Evolutionary conservation across 2,113 vertebrate genomes (phyloP).

Genomic region (Galemys pyrenaicus): DNA sequence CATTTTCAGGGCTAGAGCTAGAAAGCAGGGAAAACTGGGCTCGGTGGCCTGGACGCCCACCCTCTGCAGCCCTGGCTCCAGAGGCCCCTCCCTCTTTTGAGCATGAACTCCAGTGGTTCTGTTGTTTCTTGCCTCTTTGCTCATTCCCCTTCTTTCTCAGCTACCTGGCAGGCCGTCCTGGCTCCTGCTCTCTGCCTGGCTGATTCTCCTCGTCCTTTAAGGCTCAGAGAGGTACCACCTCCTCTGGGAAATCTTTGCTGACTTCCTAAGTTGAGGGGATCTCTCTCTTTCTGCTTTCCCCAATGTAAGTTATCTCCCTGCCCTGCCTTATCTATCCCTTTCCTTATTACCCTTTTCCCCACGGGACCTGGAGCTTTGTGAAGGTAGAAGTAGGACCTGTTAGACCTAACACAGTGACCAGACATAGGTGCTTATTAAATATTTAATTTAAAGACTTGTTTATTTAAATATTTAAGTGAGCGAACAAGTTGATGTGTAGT

Average conservation of each 20-base stretch:
- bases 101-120: not conserved
- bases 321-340: not conserved
- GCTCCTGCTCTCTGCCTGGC: not conserved
- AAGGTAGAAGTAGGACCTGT: not conserved
- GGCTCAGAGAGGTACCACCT: not conserved
- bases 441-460: conserved; percentile 18
- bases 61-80: not conserved
- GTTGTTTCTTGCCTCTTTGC: not conserved
- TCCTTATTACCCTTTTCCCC: not conserved
- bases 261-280: rapidly evolving
- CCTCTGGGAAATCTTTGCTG: not conserved
- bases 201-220: not conserved
- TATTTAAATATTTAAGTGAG: not conserved
- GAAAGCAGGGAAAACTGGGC: not conserved
- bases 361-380: not conserved
- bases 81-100: too few species aligned
- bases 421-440: not conserved
- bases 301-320: not conserved
- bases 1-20: not conserved
- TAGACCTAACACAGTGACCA: not conserved
- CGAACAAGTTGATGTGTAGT: not conserved
- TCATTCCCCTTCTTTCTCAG: not conserved
- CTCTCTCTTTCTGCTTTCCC: not conserved
- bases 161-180: not conserved
- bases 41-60: not conserved